phyloP scores from a whole-genome alignment of 1,140 invertebrate genomes.

The Ceratina australensis region DNA sequence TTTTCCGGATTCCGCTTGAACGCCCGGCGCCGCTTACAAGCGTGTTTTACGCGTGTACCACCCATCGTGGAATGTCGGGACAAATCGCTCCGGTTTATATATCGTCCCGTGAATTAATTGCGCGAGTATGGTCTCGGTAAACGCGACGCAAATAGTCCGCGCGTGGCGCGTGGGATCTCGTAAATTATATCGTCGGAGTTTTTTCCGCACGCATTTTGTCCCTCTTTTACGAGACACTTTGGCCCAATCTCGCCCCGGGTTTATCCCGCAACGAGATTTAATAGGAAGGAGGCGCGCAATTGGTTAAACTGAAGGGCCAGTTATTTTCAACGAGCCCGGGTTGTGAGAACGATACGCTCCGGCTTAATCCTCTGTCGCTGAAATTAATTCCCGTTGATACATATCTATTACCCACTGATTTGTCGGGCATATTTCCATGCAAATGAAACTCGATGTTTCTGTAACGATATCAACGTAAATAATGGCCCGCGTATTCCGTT shows the following conservation, averaged over 20 bases:
- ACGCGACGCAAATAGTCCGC: conserved; percentile 30
- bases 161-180: conserved; percentile 4
- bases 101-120: conserved; percentile 50
- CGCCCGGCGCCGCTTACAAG: conserved; percentile 26
- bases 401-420: too few relatives aligned
- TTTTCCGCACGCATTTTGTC: neutral
- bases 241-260: neutral
- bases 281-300: neutral
- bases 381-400: too few relatives aligned
- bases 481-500: conserved; percentile 39
- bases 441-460: too few relatives aligned
- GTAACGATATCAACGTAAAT: conserved; percentile 33
- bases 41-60: conserved; percentile 23
- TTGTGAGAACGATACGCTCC: neutral
- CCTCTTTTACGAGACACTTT: conserved; percentile 3
- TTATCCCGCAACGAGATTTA: neutral
- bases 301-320: too few relatives aligned
- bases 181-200: conserved; percentile 34
- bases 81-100: conserved; percentile 44
- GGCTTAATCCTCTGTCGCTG: too few relatives aligned
- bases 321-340: neutral
- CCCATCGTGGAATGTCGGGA: conserved; percentile 34
- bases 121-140: neutral
- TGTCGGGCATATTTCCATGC: too few relatives aligned
- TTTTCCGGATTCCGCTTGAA: conserved; percentile 6